A percentile compares a stretch with the other conserved stretches of the same genome.
phyloP scores from a whole-genome alignment of 1,140 invertebrate species.

The Micrasema minimum region DNA sequence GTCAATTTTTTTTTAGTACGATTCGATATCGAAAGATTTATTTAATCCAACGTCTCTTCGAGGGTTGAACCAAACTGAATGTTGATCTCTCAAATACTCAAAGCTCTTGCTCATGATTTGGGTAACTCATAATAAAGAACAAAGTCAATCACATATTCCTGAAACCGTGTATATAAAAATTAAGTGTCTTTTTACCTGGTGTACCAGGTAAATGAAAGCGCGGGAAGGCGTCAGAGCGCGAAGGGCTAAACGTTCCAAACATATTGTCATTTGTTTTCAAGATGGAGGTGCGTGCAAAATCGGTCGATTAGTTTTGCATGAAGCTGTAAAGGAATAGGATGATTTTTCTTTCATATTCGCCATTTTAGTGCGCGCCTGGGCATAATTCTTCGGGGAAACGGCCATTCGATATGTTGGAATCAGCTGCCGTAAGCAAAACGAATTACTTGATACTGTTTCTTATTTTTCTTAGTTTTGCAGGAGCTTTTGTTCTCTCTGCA shows the following conservation, averaged over 20 bases:
- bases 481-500: conserved; percentile 6
- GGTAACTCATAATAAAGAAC: not conserved
- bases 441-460: conserved; percentile 45
- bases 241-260: conserved; percentile 33
- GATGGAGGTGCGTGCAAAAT: conserved; percentile 49
- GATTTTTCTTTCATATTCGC: conserved; percentile 35
- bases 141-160: too few species aligned
- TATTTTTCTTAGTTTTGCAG: conserved; percentile 29
- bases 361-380: conserved; percentile 25
- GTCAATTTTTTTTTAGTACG: too few species aligned
- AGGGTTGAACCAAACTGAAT: conserved; percentile 24
- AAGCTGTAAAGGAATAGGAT: conserved; percentile 31
- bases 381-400: conserved; percentile 32
- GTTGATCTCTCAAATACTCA: not conserved
- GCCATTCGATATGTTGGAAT: conserved; percentile 45
- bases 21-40: too few species aligned
- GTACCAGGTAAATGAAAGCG: conserved; percentile 4
- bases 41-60: conserved; percentile 17
- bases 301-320: conserved; percentile 50
- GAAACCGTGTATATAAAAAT: too few species aligned
- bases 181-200: conserved; percentile 18
- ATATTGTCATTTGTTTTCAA: conserved; percentile 52
- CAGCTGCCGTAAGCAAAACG: conserved; percentile 51
- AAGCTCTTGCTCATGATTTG: not conserved
- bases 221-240: conserved; percentile 21